Percentiles rank a stretch among this genome's conserved stretches.
Evolutionary conservation across 1,140 invertebrate species (phyloP).

Genomic region (Bicyclus anynana): DNA sequence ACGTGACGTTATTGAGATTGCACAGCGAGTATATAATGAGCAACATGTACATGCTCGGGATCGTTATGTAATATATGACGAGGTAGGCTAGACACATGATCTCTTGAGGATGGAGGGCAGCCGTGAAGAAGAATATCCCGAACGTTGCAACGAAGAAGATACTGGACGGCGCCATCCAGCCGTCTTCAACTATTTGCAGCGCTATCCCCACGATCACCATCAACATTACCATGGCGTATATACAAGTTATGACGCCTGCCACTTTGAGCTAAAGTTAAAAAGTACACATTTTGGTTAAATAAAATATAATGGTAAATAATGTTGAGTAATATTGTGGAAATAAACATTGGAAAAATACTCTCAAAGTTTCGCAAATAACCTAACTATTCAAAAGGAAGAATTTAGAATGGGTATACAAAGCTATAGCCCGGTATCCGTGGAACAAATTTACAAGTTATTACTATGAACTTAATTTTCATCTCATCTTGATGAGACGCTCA

Average conservation of each 20-base stretch:
- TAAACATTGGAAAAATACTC: too few relatives aligned
- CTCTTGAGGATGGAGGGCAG: conserved; percentile 91
- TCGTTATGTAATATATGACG: conserved; percentile 92
- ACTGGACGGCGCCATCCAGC: conserved; percentile 86
- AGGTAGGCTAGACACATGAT: conserved; percentile 86
- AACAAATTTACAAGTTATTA: too few relatives aligned
- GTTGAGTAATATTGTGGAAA: too few relatives aligned
- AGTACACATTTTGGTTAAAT: too few relatives aligned
- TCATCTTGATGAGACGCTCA: too few relatives aligned
- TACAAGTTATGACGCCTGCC: conserved; percentile 95
- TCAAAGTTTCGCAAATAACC: too few relatives aligned
- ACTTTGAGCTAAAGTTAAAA: conserved; percentile 83
- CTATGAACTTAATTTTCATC: too few relatives aligned
- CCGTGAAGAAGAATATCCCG: conserved; percentile 70
- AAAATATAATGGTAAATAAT: too few relatives aligned
- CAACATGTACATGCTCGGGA: conserved; percentile 96
- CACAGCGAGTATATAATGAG: conserved; percentile 94
- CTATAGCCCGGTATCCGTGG: too few relatives aligned
- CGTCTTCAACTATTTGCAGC: conserved; percentile 88
- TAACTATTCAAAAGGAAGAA: too few relatives aligned
- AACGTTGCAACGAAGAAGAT: conserved; percentile 85
- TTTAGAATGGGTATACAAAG: too few relatives aligned
- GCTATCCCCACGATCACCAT: conserved; percentile 93
- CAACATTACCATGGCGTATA: conserved; percentile 95
- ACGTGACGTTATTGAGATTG: conserved; percentile 93